Percentiles rank a stretch among this genome's conserved stretches.
phyloP scores from a whole-genome alignment of 92 coral and sea anemone species.

The Parazoanthus darwini region DNA sequence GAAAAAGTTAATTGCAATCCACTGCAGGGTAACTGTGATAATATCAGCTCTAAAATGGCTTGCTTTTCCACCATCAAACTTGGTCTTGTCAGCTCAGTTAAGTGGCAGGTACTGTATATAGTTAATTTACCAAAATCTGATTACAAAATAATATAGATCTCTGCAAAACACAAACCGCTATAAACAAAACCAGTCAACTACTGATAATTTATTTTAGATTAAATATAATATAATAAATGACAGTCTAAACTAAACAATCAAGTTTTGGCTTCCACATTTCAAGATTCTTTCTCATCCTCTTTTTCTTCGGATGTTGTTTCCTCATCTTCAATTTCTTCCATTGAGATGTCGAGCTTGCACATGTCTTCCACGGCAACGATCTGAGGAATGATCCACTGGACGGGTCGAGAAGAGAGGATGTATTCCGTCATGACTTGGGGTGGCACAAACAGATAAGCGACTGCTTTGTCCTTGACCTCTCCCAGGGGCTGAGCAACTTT shows the following conservation, averaged over 20 bases:
- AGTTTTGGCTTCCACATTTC: background rate
- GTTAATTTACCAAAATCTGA: too few species aligned
- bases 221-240: too few species aligned
- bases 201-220: too few species aligned
- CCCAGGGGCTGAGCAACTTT: conserved; percentile 72
- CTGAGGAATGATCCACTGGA: conserved; percentile 94
- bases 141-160: too few species aligned
- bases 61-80: too few species aligned
- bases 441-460: conserved; percentile 81
- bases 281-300: conserved; percentile 39
- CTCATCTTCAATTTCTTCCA: conserved; percentile 85
- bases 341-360: conserved; percentile 72
- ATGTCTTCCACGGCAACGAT: conserved; percentile 83
- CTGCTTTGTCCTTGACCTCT: conserved; percentile 62
- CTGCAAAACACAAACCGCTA: too few species aligned
- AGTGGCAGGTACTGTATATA: too few species aligned
- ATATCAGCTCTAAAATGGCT: too few species aligned
- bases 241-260: background rate
- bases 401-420: conserved; percentile 89
- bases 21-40: too few species aligned
- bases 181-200: too few species aligned
- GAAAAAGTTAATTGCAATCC: too few species aligned
- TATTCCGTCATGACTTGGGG: conserved; percentile 84
- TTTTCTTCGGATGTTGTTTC: conserved; percentile 62
- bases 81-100: too few species aligned